These are phyloP conservation scores for Notodonta dromedarius DNA, from an alignment of 2,888 invertebrate species.

Conservation along the genomic window DNA sequence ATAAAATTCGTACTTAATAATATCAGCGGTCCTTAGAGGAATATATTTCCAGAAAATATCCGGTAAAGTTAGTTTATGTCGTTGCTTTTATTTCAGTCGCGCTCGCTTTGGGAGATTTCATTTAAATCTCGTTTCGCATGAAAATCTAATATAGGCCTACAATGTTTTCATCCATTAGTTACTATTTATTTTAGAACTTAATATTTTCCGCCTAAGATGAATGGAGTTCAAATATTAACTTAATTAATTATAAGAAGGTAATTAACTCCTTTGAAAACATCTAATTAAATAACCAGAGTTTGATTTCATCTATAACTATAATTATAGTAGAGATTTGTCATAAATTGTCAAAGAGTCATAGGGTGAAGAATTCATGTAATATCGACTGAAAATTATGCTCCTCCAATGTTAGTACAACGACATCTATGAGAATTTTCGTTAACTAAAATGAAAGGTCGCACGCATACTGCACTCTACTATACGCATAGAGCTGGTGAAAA, in stretches of 20 bases:
- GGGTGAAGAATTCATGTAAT: no score
- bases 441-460: conserved; percentile 46
- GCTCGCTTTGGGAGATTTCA: conserved; percentile 14
- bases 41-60: conserved; percentile 46
- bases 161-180: conserved; percentile 18
- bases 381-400: background rate
- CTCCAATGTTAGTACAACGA: conserved; percentile 34
- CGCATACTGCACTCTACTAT: conserved; percentile 51
- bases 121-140: conserved; percentile 37
- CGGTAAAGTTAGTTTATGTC: conserved; percentile 43
- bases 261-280: no score
- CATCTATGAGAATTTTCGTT: conserved; percentile 43
- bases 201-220: background rate
- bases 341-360: no score
- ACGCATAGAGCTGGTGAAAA: conserved; percentile 58
- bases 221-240: no score
- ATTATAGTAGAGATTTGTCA: no score
- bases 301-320: no score
- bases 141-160: conserved; percentile 28
- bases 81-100: conserved; percentile 34
- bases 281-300: no score
- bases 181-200: conserved; percentile 10
- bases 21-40: conserved; percentile 40
- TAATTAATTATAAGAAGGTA: no score
- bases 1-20: conserved; percentile 33